Base-by-base conservation (phyloP, 53 echinoderm and acorn worm genomes). In the Actinopyga echinites region DNA sequence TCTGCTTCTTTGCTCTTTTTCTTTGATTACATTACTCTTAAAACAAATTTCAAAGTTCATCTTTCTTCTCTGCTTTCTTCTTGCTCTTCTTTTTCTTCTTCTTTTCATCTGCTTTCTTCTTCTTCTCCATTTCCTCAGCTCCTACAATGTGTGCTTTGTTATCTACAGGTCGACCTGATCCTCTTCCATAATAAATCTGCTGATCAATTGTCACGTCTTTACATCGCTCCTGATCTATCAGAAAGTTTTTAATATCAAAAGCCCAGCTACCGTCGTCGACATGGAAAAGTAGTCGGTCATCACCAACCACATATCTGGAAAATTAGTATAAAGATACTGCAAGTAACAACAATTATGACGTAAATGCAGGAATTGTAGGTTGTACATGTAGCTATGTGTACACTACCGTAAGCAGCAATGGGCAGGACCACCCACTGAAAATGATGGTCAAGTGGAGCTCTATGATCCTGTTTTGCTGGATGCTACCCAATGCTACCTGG, bases 221-320 rank as follows among this genome's bases (percentile, higher is more conserved):
- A 49, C 97, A 97, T 29, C 87, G 43, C 25, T 97, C 94, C 44
- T 97, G 90, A 23, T 97, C 81, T 28, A 94, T 84, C 60, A 97
- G 90, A 82, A 97, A 97, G 57, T 94, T 83, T 42, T 97, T 97
- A 31, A 97, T 90, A n/a, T 97, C 97, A 83, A 90, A 97, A 7
- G 97, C 97, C 35, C 56, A 59, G 75, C 92, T 82, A 22, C 97
- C 97, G 64, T 97, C 97, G 2, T 83, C 88, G 25, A 94, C 75
- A 45, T 94, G 85, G 37, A 97, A 90, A 36, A 97, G 83, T 30
- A 85, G 88, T 12, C 94, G 65, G 57, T 97, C 88, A 36, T 88
- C 92, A 31, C 84, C 88, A 30, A 94, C 92, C 35, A 94, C 89
- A 77, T 92, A 97, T 43, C 97, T 97, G 82, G 26, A 85, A 49